Evolutionary conservation across 2,797 vertebrate genomes (phyloP).

Genomic region (Vireo griseus): DNA sequence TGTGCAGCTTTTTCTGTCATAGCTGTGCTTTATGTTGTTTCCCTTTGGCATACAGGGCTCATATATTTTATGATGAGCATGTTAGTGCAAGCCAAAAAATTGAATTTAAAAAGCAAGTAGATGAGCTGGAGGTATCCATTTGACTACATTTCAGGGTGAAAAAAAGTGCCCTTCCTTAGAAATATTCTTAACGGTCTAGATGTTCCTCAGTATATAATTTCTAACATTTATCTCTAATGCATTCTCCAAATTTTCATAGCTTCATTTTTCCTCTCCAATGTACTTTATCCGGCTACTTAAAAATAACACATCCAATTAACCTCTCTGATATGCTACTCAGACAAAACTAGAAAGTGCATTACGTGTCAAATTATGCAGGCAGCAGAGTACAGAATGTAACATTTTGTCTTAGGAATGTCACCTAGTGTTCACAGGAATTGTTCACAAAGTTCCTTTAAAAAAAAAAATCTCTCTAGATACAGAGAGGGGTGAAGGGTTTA

Average conservation of each 20-base stretch:
- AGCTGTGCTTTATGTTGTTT: neutral
- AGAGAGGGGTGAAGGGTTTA: neutral
- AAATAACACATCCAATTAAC: slow-evolving; percentile 67
- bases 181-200: neutral
- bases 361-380: slow-evolving; percentile 50
- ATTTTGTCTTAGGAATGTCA: slow-evolving; percentile 53
- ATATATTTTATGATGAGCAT: neutral
- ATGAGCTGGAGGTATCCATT: neutral
- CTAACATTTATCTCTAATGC: slow-evolving; percentile 54
- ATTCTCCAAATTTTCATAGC: slow-evolving; percentile 30
- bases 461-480: neutral
- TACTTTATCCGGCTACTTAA: slow-evolving; percentile 46
- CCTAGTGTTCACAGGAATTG: slow-evolving; percentile 1
- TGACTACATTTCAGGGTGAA: neutral
- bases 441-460: neutral
- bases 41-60: neutral
- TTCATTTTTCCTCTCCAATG: slow-evolving; percentile 12
- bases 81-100: neutral
- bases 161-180: slow-evolving; percentile 26
- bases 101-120: slow-evolving; percentile 11
- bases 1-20: neutral
- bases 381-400: slow-evolving; percentile 35
- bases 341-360: slow-evolving; percentile 43
- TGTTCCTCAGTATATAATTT: slow-evolving; percentile 24
- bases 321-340: slow-evolving; percentile 22